Evolutionary conservation across 2,113 vertebrate genomes (phyloP).

Genomic region (Elephas maximus): DNA sequence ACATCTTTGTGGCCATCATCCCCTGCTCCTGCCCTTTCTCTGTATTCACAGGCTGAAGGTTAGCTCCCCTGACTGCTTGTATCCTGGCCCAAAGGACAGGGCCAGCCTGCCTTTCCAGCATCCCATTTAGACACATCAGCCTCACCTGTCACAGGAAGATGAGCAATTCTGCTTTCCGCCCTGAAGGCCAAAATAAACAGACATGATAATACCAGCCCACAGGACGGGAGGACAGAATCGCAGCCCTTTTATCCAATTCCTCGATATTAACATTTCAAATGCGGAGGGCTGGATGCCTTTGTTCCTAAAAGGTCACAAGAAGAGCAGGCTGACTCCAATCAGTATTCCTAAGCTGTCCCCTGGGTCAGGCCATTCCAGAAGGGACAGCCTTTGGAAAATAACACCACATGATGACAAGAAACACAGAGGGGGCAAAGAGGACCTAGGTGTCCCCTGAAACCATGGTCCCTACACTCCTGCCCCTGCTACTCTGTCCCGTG

Average conservation of each 20-base stretch:
- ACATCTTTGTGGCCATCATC: background rate
- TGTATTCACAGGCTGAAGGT: background rate
- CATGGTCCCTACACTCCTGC: too few species aligned
- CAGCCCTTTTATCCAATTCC: background rate
- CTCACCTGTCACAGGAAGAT: background rate
- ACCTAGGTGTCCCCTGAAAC: background rate
- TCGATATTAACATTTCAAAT: constrained; percentile 69
- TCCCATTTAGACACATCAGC: background rate
- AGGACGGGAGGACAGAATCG: background rate
- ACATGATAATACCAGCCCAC: background rate
- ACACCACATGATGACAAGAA: background rate
- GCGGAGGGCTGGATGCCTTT: constrained; percentile 35
- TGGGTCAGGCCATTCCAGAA: constrained; percentile 40
- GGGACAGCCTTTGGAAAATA: background rate
- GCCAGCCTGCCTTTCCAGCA: background rate
- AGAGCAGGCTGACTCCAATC: constrained; percentile 29
- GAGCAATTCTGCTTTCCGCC: background rate
- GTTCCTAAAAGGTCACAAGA: constrained; percentile 69
- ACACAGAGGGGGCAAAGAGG: background rate
- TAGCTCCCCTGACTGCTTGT: background rate
- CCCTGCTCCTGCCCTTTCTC: background rate
- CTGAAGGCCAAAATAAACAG: constrained; percentile 53
- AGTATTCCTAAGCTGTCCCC: background rate
- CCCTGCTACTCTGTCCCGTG: too few species aligned
- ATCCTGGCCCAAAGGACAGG: background rate